Evolutionary conservation across 2,888 invertebrate species (phyloP).

Genomic region (Erynnis tages): DNA sequence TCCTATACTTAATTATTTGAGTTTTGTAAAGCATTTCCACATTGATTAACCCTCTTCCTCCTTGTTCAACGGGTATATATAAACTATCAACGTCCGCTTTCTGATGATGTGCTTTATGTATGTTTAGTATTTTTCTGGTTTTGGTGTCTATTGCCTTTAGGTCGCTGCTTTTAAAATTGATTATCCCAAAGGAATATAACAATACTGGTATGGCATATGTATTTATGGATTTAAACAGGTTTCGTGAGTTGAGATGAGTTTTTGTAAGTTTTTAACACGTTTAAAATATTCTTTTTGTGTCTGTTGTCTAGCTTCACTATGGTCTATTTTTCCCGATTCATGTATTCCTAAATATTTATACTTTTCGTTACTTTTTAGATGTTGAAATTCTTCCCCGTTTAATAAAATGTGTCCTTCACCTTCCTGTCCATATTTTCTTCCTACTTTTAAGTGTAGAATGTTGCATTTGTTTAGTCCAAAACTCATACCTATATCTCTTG

Average conservation of each 20-base stretch:
- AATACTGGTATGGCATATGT: neutral
- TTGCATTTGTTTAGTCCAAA: slow-evolving; percentile 30
- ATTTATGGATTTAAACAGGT: slow-evolving; percentile 18
- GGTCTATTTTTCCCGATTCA: slow-evolving; percentile 28
- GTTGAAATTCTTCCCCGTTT: slow-evolving; percentile 23
- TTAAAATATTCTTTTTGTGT: slow-evolving; percentile 22
- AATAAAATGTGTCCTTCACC: slow-evolving; percentile 27
- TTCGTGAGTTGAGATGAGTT: slow-evolving; percentile 13
- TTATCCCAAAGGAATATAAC: neutral
- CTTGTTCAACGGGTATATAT: slow-evolving; percentile 12
- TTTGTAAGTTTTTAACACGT: slow-evolving; percentile 15
- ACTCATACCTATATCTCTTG: slow-evolving; percentile 25
- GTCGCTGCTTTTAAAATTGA: slow-evolving; percentile 23
- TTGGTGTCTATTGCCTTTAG: slow-evolving; percentile 23
- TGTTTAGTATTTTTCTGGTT: slow-evolving; percentile 25
- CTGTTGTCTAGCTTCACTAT: slow-evolving; percentile 24
- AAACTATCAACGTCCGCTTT: slow-evolving; percentile 28
- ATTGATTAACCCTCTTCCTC: neutral
- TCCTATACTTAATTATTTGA: neutral
- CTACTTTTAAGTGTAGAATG: slow-evolving; percentile 18
- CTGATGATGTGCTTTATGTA: slow-evolving; percentile 27
- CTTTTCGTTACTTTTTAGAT: slow-evolving; percentile 6
- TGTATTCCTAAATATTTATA: slow-evolving; percentile 33
- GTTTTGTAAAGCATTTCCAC: neutral
- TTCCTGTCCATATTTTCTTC: neutral